Evolutionary conservation across 2,797 vertebrate species (phyloP).

Genomic region (Phoxinus dragarum): DNA sequence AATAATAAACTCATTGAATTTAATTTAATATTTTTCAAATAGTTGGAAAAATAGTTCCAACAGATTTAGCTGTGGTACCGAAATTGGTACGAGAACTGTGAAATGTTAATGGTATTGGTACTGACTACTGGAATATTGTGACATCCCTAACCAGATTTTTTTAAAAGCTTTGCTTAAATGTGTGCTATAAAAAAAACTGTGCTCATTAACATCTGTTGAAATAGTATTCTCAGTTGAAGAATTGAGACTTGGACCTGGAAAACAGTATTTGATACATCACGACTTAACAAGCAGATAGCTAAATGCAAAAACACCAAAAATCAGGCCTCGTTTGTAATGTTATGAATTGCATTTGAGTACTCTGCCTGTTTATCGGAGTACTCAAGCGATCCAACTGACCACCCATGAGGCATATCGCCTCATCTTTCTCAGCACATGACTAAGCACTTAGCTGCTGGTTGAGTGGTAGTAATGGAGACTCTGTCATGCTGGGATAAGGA

Average conservation of each 20-base stretch:
- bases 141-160: neutral
- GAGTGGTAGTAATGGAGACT: constrained; percentile 36
- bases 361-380: neutral
- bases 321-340: neutral
- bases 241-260: neutral
- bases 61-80: too few relatives aligned
- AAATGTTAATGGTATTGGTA: too few relatives aligned
- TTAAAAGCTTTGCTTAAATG: neutral
- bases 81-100: too few relatives aligned
- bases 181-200: neutral
- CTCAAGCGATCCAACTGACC: neutral
- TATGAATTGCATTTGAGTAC: neutral
- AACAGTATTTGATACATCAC: neutral
- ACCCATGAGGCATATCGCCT: neutral
- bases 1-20: too few relatives aligned
- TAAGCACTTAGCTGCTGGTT: constrained; percentile 65
- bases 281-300: neutral
- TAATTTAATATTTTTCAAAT: too few relatives aligned
- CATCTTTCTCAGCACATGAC: constrained; percentile 40
- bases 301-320: too few relatives aligned
- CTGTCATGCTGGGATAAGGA: constrained; percentile 32
- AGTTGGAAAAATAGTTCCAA: too few relatives aligned
- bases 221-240: neutral
- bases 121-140: too few relatives aligned
- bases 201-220: neutral